Conservation (phyloP, 2,888 invertebrate species). For the Octonoba sinensis region DNA sequence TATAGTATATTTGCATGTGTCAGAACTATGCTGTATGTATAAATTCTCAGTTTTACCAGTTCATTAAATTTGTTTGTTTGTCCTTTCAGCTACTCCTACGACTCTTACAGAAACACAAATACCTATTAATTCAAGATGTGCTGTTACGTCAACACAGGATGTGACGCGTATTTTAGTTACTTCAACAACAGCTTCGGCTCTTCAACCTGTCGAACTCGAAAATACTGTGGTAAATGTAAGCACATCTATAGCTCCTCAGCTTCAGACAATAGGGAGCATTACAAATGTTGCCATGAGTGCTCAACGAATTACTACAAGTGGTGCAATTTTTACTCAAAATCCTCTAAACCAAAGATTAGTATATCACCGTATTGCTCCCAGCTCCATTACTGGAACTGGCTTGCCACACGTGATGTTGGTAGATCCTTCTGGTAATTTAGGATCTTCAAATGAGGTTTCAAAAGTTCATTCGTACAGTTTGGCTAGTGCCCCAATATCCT, state of each 20-base stretch:
- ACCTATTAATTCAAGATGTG: slow-evolving; percentile 42
- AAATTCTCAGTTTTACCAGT: too few species aligned
- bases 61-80: neutral
- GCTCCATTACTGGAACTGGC: slow-evolving; percentile 1
- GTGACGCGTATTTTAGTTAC: slow-evolving; percentile 50
- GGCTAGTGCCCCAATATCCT: slow-evolving; percentile 42
- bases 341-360: slow-evolving; percentile 29
- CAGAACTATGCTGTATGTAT: too few species aligned
- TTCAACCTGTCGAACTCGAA: slow-evolving; percentile 41
- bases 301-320: slow-evolving; percentile 26
- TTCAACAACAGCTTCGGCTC: slow-evolving; percentile 24
- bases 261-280: slow-evolving; percentile 32
- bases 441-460: slow-evolving; percentile 48
- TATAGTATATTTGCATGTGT: too few species aligned
- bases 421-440: slow-evolving; percentile 21
- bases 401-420: slow-evolving; percentile 37
- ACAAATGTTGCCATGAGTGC: slow-evolving; percentile 42
- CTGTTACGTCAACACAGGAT: slow-evolving; percentile 43
- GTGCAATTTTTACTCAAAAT: slow-evolving; percentile 40
- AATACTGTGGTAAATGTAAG: slow-evolving; percentile 32
- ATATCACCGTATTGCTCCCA: slow-evolving; percentile 35
- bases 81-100: slow-evolving; percentile 13
- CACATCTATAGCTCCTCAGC: slow-evolving; percentile 32
- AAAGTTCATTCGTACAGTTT: slow-evolving; percentile 64
- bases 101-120: slow-evolving; percentile 22